Conservation (phyloP, 2,888 invertebrate species). For the Cepaea hortensis region DNA sequence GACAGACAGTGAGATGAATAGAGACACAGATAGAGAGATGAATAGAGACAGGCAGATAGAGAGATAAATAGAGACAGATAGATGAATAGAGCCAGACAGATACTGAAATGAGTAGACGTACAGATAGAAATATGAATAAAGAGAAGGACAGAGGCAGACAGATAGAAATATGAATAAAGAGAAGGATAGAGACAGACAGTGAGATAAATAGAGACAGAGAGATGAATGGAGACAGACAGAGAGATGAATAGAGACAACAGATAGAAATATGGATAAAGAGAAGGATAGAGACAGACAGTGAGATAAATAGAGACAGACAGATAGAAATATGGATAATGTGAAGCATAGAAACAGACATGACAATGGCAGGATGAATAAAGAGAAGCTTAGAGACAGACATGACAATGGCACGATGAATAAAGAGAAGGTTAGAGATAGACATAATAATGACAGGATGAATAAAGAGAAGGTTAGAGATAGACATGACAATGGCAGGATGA, state of each 20-base stretch:
- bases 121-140: neutral
- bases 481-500: too few species aligned
- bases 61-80: too few species aligned
- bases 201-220: neutral
- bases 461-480: too few species aligned
- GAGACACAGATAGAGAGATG: too few species aligned
- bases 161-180: neutral
- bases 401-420: too few species aligned
- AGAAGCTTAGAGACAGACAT: neutral
- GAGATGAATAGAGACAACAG: neutral
- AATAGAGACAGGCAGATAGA: too few species aligned
- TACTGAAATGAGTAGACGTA: neutral
- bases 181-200: neutral
- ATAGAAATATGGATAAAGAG: too few species aligned
- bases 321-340: neutral
- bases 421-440: too few species aligned
- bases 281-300: neutral
- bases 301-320: neutral
- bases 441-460: too few species aligned
- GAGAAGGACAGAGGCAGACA: neutral
- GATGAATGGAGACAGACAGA: neutral
- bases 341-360: neutral
- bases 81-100: neutral
- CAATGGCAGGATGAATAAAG: too few species aligned
- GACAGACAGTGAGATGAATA: neutral